Conservation (phyloP, 1,140 invertebrate species). For the Drosophila ambigua region DNA sequence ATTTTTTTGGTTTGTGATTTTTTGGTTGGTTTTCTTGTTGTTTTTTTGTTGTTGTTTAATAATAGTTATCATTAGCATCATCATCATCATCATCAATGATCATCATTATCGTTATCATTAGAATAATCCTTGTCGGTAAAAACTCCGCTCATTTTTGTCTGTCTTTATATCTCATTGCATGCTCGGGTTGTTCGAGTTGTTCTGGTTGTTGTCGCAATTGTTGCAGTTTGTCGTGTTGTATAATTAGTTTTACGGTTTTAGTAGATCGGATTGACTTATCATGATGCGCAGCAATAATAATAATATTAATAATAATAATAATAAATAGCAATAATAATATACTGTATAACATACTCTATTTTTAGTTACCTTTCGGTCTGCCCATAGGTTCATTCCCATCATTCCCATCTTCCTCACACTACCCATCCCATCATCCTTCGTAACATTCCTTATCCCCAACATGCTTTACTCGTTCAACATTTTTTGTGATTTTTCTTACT, state of each 20-base stretch:
- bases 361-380: slow-evolving; percentile 10
- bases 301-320: slow-evolving; percentile 69
- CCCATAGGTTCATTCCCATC: slow-evolving; percentile 28
- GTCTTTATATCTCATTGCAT: slow-evolving; percentile 74
- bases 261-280: slow-evolving; percentile 61
- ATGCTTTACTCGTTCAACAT: slow-evolving; percentile 40
- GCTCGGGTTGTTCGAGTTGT: slow-evolving; percentile 63
- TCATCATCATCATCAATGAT: slow-evolving; percentile 58
- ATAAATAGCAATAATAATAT: slow-evolving; percentile 54
- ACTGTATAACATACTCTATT: slow-evolving; percentile 73
- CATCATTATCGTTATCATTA: slow-evolving; percentile 69
- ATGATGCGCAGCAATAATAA: slow-evolving; percentile 72
- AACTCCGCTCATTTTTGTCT: slow-evolving; percentile 55
- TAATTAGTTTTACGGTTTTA: slow-evolving; percentile 41
- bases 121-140: slow-evolving; percentile 71
- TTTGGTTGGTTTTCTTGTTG: slow-evolving; percentile 24
- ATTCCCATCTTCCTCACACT: slow-evolving; percentile 32
- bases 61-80: slow-evolving; percentile 45
- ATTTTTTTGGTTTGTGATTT: slow-evolving; percentile 68
- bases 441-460: slow-evolving; percentile 6
- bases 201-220: slow-evolving; percentile 47
- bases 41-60: slow-evolving; percentile 37
- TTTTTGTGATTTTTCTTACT: slow-evolving; percentile 36
- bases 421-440: neutral
- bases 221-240: slow-evolving; percentile 47